Percentiles rank a stretch among this genome's conserved stretches.
These are phyloP conservation scores for Propithecus perrieri DNA, from an alignment of 2,797 vertebrate genomes.

Conservation along the genomic window DNA sequence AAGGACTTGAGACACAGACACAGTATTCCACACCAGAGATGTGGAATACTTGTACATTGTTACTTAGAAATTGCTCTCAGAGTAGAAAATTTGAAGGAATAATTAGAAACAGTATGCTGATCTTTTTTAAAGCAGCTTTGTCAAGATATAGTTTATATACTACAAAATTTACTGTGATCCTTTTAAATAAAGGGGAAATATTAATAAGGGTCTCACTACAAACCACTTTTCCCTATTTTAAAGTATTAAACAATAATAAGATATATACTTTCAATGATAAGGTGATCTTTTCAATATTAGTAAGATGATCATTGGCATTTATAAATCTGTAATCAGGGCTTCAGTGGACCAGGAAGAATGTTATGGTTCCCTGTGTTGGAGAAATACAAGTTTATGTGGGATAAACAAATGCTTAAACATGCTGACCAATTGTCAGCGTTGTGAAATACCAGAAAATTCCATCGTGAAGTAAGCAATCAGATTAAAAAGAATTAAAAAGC, in stretches of 20 bases:
- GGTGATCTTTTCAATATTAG: background rate
- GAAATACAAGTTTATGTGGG: slow-evolving; percentile 34
- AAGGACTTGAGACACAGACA: background rate
- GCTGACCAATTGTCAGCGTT: background rate
- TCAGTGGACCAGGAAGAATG: background rate
- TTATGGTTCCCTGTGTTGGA: background rate
- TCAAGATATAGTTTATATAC: background rate
- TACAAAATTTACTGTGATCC: background rate
- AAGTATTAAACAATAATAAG: slow-evolving; percentile 7
- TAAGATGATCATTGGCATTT: background rate
- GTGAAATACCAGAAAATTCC: slow-evolving; percentile 2
- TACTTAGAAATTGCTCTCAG: slow-evolving; percentile 16
- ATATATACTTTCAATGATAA: background rate
- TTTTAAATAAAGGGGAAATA: slow-evolving; percentile 37
- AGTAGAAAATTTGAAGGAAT: background rate
- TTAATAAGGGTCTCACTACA: background rate
- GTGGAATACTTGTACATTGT: background rate
- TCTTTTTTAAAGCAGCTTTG: background rate
- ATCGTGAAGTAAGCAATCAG: background rate
- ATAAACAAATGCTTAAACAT: slow-evolving; percentile 25
- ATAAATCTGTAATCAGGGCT: background rate
- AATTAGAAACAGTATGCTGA: background rate
- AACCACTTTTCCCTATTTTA: background rate
- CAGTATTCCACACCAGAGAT: background rate
- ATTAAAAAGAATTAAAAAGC: background rate